Evolutionary conservation across 2,113 vertebrate species (phyloP).

Genomic region (Asarcornis scutulata): DNA sequence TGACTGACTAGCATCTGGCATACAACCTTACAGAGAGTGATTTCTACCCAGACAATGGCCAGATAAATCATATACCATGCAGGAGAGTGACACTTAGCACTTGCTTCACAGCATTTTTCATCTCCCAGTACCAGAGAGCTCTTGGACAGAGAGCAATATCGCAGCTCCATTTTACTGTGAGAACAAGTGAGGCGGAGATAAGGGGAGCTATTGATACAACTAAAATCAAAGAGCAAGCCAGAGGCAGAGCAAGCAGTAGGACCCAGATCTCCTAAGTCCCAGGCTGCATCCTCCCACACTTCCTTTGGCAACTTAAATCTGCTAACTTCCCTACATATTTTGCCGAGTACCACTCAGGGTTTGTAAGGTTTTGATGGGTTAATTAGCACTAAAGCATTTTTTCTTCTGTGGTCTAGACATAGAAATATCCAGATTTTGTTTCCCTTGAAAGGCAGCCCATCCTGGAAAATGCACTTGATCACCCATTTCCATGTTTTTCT

Average conservation of each 20-base stretch:
- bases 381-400: constrained; percentile 82
- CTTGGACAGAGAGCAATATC: not conserved
- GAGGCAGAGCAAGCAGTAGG: not conserved
- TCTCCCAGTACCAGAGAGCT: not conserved
- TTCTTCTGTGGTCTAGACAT: constrained; percentile 86
- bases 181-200: constrained; percentile 1
- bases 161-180: not conserved
- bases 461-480: constrained; percentile 75
- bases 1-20: not conserved
- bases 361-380: constrained; percentile 76
- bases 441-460: constrained; percentile 85
- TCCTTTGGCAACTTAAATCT: constrained; percentile 21
- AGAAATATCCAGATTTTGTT: constrained; percentile 86
- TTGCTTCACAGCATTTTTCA: not conserved
- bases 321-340: not conserved
- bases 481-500: constrained; percentile 80
- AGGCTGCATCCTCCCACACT: not conserved
- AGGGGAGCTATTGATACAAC: not conserved
- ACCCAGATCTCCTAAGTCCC: not conserved
- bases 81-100: not conserved
- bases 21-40: not conserved
- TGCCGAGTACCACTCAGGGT: constrained; percentile 29
- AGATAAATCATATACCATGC: not conserved
- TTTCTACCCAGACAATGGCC: not conserved
- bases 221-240: not conserved